Percentiles rank a stretch among this genome's conserved stretches.
phyloP scores from a whole-genome alignment of 2,797 vertebrate genomes.

The Leucoraja ocellata region DNA sequence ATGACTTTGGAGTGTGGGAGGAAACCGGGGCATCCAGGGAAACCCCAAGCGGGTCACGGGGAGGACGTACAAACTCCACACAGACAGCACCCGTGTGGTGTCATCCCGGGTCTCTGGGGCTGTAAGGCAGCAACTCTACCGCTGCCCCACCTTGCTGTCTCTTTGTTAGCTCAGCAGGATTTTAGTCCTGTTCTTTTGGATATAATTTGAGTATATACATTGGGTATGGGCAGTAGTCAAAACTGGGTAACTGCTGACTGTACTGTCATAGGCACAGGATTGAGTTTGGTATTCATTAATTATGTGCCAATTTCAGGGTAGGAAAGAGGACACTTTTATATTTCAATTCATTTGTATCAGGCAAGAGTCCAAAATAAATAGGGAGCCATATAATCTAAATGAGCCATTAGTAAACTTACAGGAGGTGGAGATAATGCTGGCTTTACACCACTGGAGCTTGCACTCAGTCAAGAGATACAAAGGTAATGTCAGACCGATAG shows the following conservation, averaged over 20 bases:
- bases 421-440: background rate
- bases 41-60: too few species aligned
- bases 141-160: background rate
- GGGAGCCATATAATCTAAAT: background rate
- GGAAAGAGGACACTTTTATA: too few species aligned
- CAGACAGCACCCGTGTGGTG: too few species aligned
- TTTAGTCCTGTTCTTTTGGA: background rate
- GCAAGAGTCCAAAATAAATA: background rate
- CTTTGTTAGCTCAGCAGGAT: background rate
- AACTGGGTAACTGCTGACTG: background rate
- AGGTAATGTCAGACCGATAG: too few species aligned
- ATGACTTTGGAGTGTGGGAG: too few species aligned
- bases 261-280: background rate
- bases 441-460: background rate
- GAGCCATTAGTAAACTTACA: background rate
- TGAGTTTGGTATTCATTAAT: conserved; percentile 2
- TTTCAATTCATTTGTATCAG: background rate
- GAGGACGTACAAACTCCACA: too few species aligned
- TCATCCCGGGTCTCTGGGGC: too few species aligned
- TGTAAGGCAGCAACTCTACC: background rate
- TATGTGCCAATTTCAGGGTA: background rate
- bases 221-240: background rate
- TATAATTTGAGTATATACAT: background rate
- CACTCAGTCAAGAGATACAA: too few species aligned
- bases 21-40: too few species aligned